These are phyloP conservation scores for Tinea trinotella DNA, from an alignment of 2,888 invertebrate genomes.

Conservation along the genomic window DNA sequence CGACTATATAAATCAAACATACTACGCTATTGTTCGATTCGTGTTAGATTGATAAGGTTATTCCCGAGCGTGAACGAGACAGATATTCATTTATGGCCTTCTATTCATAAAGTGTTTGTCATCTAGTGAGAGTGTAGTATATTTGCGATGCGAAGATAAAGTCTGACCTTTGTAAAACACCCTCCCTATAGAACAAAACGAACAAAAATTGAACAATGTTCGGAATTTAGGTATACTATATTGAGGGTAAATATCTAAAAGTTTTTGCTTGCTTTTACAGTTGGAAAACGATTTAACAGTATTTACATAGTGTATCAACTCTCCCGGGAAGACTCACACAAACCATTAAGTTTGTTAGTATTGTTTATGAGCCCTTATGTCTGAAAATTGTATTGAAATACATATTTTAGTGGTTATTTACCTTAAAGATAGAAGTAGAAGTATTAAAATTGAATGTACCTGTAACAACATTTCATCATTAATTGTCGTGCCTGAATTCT, in stretches of 20 bases:
- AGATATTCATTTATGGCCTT: conserved; percentile 60
- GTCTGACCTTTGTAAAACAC: background rate
- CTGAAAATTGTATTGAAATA: no score
- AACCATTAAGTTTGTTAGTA: conserved; percentile 37
- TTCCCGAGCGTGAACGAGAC: conserved; percentile 68
- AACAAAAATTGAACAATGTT: background rate
- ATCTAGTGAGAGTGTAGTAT: conserved; percentile 16
- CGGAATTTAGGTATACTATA: conserved; percentile 32
- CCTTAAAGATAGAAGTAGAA: no score
- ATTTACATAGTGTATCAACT: conserved; percentile 53
- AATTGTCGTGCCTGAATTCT: no score
- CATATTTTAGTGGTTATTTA: no score
- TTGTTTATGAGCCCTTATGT: background rate
- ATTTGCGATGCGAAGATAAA: background rate
- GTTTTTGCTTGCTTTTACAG: conserved; percentile 51
- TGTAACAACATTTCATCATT: no score
- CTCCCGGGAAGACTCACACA: conserved; percentile 40
- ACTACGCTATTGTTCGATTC: conserved; percentile 72
- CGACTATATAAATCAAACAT: conserved; percentile 72
- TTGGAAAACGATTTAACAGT: conserved; percentile 51
- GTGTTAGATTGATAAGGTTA: conserved; percentile 70
- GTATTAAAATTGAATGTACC: no score
- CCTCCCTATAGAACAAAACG: background rate
- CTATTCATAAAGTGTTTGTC: conserved; percentile 53
- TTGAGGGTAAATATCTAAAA: conserved; percentile 47